Conservation (phyloP, 2,888 invertebrate species). For the Protonemura montana region DNA sequence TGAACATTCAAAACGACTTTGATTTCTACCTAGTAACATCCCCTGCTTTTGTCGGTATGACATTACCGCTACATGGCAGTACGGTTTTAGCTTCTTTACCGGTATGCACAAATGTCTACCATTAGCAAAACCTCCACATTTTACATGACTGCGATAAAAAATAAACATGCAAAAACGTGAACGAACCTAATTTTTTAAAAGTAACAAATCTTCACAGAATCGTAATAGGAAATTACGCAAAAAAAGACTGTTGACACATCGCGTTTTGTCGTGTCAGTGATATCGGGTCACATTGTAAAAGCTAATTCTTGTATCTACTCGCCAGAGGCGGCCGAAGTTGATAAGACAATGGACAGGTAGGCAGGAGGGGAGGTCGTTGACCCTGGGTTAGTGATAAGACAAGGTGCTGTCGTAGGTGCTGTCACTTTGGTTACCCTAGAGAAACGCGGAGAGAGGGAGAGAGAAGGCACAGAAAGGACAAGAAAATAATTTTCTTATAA, state of each 20-base stretch:
- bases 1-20: no score
- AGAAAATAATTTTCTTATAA: no score
- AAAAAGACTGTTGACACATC: not conserved
- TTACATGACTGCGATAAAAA: not conserved
- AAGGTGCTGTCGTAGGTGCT: not conserved
- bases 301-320: not conserved
- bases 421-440: no score
- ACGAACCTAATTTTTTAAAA: not conserved
- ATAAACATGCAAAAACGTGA: not conserved
- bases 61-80: no score
- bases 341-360: not conserved
- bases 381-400: not conserved
- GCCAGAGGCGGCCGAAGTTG: not conserved
- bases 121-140: no score
- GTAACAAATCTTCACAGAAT: not conserved
- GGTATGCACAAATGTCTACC: no score
- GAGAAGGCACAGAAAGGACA: no score
- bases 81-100: no score
- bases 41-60: no score
- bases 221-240: not conserved
- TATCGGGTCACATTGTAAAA: not conserved
- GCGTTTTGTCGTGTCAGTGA: not conserved
- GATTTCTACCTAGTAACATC: no score
- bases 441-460: no score
- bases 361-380: no score